phyloP scores from a whole-genome alignment of 2,888 invertebrate genomes.

The Eupithecia abbreviata region DNA sequence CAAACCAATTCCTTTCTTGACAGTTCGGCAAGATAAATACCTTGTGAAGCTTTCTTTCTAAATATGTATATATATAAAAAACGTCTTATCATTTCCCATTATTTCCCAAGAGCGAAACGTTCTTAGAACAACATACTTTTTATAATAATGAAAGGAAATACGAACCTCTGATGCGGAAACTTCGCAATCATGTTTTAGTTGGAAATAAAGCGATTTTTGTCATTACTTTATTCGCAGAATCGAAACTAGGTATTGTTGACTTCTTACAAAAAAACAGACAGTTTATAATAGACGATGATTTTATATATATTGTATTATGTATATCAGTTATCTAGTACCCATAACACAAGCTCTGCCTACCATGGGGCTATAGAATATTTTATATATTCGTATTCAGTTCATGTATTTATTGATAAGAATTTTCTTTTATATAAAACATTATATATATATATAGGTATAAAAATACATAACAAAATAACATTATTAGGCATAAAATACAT shows the following conservation, averaged over 20 bases:
- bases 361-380: too few relatives aligned
- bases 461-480: too few relatives aligned
- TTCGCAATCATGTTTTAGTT: slow-evolving; percentile 4
- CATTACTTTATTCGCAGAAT: slow-evolving; percentile 27
- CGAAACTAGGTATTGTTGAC: not conserved
- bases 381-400: too few relatives aligned
- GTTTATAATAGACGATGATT: too few relatives aligned
- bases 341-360: too few relatives aligned
- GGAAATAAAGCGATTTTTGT: slow-evolving; percentile 5
- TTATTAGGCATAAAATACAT: too few relatives aligned
- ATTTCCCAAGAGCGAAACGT: not conserved
- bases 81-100: not conserved
- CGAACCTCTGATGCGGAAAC: slow-evolving; percentile 18
- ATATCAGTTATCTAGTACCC: too few relatives aligned
- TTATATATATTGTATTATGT: too few relatives aligned
- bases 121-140: slow-evolving; percentile 18
- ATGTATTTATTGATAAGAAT: too few relatives aligned
- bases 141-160: slow-evolving; percentile 18
- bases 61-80: not conserved
- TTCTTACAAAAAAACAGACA: too few relatives aligned
- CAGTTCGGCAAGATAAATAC: not conserved
- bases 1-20: not conserved
- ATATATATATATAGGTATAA: too few relatives aligned
- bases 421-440: too few relatives aligned
- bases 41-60: not conserved